Evolutionary conservation across 2,888 invertebrate genomes (phyloP), one percentile per base, ranked within the genome.

Genomic region (Chloroclysta siterata): DNA sequence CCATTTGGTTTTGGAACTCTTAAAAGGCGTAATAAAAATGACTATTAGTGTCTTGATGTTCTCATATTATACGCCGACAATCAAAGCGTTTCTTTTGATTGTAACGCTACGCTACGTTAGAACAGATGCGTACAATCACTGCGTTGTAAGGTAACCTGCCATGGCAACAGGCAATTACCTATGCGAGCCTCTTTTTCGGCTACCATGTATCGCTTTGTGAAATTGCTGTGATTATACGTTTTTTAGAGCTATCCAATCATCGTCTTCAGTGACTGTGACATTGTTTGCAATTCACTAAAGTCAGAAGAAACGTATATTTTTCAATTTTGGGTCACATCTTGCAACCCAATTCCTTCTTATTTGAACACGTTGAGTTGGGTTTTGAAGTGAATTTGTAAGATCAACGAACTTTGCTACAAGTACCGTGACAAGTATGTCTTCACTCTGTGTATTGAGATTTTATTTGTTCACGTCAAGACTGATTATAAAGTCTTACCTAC

Each of bases 161-260:
- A 76, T 81, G 74, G 81, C 79, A 81, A 81, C 81, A 74, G 67
- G 63, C 79, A 73, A 76, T 81, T 55, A 55, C 46, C 29, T 78
- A 75, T 74, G 72, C 74, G 73, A 75, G 72, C 71, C 73, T 73
- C 51, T 65, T 70, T 71, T 73, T 76, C 58, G 53, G 59, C 65
- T 67, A 46, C 60, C 66, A 59, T 62, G 53, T 62, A 74, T 68
- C 64, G 68, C 71, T 72, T 71, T 72, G 66, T 63, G 29, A 60
- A 68, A 64, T 66, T 65, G 56, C 60, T 46, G 55, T 67, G 63
- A 55, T 63, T 66, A 50, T 59, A 39, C n/a, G 28, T 48, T 41
- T 56, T 53, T 61, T 59, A 52, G 17, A 47, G 51, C 41, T 41
- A 28, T 17, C 11, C 60, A 67, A 70, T 67, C 63, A 72, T 66